phyloP scores from a whole-genome alignment of 2,797 vertebrate species.

The Meda fulgida region DNA sequence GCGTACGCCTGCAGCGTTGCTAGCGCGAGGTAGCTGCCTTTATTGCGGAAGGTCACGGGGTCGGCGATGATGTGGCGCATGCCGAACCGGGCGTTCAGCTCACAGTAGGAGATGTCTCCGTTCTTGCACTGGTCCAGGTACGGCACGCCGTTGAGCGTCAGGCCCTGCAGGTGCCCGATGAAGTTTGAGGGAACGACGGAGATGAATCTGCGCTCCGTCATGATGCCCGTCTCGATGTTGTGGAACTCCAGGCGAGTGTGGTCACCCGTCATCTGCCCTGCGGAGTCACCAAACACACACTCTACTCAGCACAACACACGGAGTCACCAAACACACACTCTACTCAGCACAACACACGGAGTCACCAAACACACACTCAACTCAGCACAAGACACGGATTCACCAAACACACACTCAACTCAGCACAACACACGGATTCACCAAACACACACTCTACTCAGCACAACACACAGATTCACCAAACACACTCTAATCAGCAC shows the following conservation, averaged over 20 bases:
- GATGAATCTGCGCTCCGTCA: conserved; percentile 93
- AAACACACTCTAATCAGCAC: too few relatives aligned
- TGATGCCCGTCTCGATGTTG: conserved; percentile 95
- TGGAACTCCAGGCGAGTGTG: conserved; percentile 93
- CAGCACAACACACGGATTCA: too few relatives aligned
- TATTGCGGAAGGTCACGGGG: conserved; percentile 90
- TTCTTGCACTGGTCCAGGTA: conserved; percentile 96
- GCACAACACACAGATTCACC: too few relatives aligned
- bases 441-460: too few relatives aligned
- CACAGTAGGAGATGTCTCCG: conserved; percentile 92
- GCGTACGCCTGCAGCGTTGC: conserved; percentile 91
- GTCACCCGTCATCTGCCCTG: conserved; percentile 92
- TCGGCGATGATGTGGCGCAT: conserved; percentile 91
- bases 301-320: not conserved
- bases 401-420: too few relatives aligned
- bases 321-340: too few relatives aligned
- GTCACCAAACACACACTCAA: too few relatives aligned
- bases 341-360: not conserved
- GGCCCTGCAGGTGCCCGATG: conserved; percentile 90
- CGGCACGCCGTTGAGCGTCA: conserved; percentile 87
- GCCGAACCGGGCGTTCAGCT: conserved; percentile 93
- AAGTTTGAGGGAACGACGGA: conserved; percentile 93
- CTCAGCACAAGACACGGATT: not conserved
- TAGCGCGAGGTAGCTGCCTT: conserved; percentile 88
- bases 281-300: not conserved